Percentiles rank a stretch among this genome's conserved stretches.
Evolutionary conservation across 92 coral and sea anemone genomes (phyloP).

Genomic region (Montipora capitata): DNA sequence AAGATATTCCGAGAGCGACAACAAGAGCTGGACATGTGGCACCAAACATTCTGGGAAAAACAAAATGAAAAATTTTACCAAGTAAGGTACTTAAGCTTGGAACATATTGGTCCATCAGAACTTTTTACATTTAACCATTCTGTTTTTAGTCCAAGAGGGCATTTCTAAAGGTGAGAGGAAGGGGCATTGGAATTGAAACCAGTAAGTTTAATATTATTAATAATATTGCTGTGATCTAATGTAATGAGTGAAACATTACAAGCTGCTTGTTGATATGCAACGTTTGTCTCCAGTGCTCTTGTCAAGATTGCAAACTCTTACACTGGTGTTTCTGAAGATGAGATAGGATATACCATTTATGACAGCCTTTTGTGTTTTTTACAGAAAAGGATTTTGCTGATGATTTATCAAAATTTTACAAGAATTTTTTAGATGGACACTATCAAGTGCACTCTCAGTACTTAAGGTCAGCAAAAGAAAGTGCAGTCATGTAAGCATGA

Average conservation of each 20-base stretch:
- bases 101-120: not conserved
- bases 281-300: too few species aligned
- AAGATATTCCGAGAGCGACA: conserved; percentile 74
- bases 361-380: not conserved
- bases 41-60: conserved; percentile 86
- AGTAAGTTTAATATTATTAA: conserved; percentile 32
- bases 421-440: conserved; percentile 90
- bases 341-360: too few species aligned
- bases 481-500: not conserved
- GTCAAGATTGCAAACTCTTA: too few species aligned
- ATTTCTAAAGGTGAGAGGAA: conserved; percentile 57
- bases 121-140: not conserved
- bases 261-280: too few species aligned
- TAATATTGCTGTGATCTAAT: too few species aligned
- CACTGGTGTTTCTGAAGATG: not conserved
- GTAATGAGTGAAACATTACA: too few species aligned
- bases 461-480: conserved; percentile 74
- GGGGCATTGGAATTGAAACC: conserved; percentile 44
- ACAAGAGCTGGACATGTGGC: conserved; percentile 83
- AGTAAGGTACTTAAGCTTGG: conserved; percentile 33
- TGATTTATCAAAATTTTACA: conserved; percentile 93
- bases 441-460: conserved; percentile 76
- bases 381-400: conserved; percentile 92
- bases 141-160: conserved; percentile 79
- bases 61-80: conserved; percentile 84